phyloP scores from a whole-genome alignment of 2,888 invertebrate genomes.

The Mystacides longicornis region DNA sequence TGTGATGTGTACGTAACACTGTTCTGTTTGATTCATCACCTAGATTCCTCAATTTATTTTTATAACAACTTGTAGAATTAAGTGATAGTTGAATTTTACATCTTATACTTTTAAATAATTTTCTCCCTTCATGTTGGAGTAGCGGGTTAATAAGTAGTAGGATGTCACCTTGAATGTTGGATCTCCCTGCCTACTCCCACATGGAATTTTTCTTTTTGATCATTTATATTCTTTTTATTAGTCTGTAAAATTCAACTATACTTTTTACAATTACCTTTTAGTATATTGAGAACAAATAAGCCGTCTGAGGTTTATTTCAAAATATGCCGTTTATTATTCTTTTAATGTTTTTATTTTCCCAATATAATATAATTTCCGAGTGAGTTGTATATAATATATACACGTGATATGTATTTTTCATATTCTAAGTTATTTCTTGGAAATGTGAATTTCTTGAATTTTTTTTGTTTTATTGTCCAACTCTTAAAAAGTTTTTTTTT shows the following conservation, averaged over 20 bases:
- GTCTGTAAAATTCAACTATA: slow-evolving; percentile 24
- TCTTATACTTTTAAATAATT: slow-evolving; percentile 9
- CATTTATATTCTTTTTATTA: slow-evolving; percentile 13
- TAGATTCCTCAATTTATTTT: slow-evolving; percentile 26
- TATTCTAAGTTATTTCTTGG: too few relatives aligned
- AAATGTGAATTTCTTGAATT: too few relatives aligned
- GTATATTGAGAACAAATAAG: slow-evolving; percentile 20
- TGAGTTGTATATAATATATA: too few relatives aligned
- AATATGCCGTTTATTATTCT: too few relatives aligned
- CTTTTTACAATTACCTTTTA: slow-evolving; percentile 16
- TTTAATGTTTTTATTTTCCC: too few relatives aligned
- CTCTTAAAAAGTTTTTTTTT: too few relatives aligned
- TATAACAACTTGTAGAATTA: slow-evolving; percentile 21
- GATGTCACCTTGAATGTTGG: slow-evolving; percentile 8
- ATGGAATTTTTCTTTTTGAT: slow-evolving; percentile 10
- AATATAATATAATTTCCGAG: too few relatives aligned
- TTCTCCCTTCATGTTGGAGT: neutral
- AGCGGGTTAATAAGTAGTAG: neutral
- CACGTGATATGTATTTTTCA: too few relatives aligned
- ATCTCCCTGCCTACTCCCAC: slow-evolving; percentile 21
- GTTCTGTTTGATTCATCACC: slow-evolving; percentile 17
- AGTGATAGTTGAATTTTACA: slow-evolving; percentile 22
- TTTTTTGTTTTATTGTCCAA: too few relatives aligned
- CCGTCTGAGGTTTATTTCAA: slow-evolving; percentile 21
- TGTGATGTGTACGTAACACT: slow-evolving; percentile 12